phyloP scores from a whole-genome alignment of 2,888 invertebrate genomes.

The Holacanthella duospinosa region DNA sequence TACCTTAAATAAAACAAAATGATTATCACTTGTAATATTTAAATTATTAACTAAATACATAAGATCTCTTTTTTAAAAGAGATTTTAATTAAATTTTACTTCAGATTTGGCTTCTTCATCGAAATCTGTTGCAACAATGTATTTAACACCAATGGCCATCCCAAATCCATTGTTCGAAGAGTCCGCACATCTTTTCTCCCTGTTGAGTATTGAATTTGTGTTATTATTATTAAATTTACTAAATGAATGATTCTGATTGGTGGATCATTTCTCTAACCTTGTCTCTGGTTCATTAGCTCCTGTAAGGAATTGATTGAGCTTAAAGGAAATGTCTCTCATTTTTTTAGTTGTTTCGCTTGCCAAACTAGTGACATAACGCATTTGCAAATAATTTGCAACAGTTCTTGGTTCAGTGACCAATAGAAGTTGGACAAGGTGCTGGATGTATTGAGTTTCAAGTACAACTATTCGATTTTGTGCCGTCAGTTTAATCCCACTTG shows the following conservation, averaged over 20 bases:
- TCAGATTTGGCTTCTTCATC: slow-evolving; percentile 25
- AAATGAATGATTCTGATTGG: not conserved
- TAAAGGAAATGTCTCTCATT: slow-evolving; percentile 34
- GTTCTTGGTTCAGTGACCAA: slow-evolving; percentile 7
- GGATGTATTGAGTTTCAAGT: slow-evolving; percentile 22
- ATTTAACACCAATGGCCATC: slow-evolving; percentile 35
- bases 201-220: slow-evolving; percentile 4
- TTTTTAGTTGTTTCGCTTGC: slow-evolving; percentile 25
- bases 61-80: not conserved
- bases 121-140: slow-evolving; percentile 24
- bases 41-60: not conserved
- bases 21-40: not conserved
- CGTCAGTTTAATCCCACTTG: slow-evolving; percentile 20
- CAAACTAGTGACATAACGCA: slow-evolving; percentile 27
- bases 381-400: slow-evolving; percentile 29
- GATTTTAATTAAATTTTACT: slow-evolving; percentile 8
- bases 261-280: slow-evolving; percentile 11
- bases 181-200: slow-evolving; percentile 24
- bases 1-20: not conserved
- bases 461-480: slow-evolving; percentile 22
- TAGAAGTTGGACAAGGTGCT: slow-evolving; percentile 16
- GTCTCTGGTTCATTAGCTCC: slow-evolving; percentile 27
- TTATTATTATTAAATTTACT: too few species aligned
- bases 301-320: slow-evolving; percentile 29
- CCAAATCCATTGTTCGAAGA: slow-evolving; percentile 24